Evolutionary conservation across 2,888 invertebrate genomes (phyloP).

Genomic region (Lycaena phlaeas): DNA sequence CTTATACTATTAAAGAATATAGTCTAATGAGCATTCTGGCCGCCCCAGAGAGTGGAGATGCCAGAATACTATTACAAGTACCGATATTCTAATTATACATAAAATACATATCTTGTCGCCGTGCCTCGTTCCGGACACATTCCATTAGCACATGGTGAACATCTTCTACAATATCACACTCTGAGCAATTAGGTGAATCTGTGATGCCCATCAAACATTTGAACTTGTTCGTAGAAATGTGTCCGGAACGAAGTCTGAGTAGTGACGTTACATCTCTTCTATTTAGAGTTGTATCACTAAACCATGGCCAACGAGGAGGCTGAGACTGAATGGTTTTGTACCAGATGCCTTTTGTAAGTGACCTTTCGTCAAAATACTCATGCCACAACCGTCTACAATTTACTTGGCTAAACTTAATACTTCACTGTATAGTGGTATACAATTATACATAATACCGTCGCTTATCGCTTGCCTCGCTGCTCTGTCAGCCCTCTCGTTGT

Average conservation of each 20-base stretch:
- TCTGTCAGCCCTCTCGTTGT: no score
- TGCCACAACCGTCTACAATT: no score
- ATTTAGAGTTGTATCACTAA: background rate
- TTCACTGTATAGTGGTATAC: no score
- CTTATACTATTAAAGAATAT: no score
- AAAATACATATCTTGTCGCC: background rate
- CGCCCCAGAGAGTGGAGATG: background rate
- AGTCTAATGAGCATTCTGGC: background rate
- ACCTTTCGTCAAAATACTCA: no score
- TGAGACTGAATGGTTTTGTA: background rate
- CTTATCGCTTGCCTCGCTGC: no score
- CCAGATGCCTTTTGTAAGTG: no score
- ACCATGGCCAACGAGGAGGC: background rate
- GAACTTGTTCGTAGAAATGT: no score
- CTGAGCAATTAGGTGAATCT: background rate
- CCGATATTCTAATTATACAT: no score
- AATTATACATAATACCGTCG: no score
- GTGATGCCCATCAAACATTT: background rate
- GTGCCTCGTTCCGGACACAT: slow-evolving; percentile 1
- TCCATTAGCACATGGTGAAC: background rate
- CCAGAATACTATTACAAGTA: background rate
- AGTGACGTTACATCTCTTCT: background rate
- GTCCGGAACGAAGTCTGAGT: slow-evolving; percentile 1
- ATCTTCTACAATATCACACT: slow-evolving; percentile 1
- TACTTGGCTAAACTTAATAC: no score